Evolutionary conservation across 2,797 vertebrate genomes (phyloP), one percentile per base, ranked within the genome.

Genomic region (Microtus californicus): DNA sequence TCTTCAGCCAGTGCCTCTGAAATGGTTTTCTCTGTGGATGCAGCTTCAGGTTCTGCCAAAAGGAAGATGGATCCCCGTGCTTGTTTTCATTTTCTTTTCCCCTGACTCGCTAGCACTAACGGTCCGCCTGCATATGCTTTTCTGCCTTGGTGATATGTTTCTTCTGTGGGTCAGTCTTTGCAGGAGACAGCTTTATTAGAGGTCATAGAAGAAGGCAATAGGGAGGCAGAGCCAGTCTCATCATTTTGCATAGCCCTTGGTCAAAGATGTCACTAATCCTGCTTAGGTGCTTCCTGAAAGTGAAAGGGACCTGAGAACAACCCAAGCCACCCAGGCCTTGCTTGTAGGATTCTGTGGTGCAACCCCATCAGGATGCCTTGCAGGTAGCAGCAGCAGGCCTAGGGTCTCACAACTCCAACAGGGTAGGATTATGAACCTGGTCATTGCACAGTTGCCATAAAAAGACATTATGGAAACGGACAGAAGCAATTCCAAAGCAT

Each of bases 361-460:
- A 91, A 91, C 4, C 87, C 79, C 91, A 73, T 48, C n/a, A 83
- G 87, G 93, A 78, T 93, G 83, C 86, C 82, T n/a, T 25, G 40
- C 69, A 96, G 89, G 87, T 29, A 97, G 95, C 25, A 97, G 96
- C 23, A 89, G 78, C 73, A 89, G 67, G 86, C 97, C 97, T 95
- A 87, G 51, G 40, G 71, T 95, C 92, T 85, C 74, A 80, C 43
- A 95, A 95, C 97, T 96, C 93, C 27, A 34, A 80, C 80, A 3
- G 90, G 96, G 92, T 87, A 87, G 94, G 93, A 95, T 74, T 93
- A 86, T 71, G 91, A 96, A 83, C 90, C 80, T 69, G 80, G 97
- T 56, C 59, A 92, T 71, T 93, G 94, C 79, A 88, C 92, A 90
- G 87, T 63, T 97, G 93, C 97, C 97, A 81, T 93, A 96, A 95